A percentile compares a stretch with the other conserved stretches of the same genome.
These are phyloP conservation scores for Acholoe squamosa DNA, from an alignment of 2,888 invertebrate genomes.

Conservation along the genomic window DNA sequence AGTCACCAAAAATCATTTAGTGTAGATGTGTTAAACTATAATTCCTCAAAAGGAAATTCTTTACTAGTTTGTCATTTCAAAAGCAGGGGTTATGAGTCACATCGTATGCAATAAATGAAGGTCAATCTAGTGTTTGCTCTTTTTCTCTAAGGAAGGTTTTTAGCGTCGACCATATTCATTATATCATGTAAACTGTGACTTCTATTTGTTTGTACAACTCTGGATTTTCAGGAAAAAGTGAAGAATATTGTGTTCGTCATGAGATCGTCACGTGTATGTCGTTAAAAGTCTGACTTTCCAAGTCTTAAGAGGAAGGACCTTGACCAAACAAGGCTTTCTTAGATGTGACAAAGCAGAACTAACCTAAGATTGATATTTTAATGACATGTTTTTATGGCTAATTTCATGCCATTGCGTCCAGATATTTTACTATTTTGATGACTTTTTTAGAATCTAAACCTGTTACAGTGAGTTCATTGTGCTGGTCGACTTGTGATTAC, in stretches of 20 bases:
- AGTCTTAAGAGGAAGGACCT: neutral
- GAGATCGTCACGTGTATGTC: neutral
- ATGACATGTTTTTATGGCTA: neutral
- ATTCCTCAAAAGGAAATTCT: too few relatives aligned
- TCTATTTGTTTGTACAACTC: neutral
- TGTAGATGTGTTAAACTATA: too few relatives aligned
- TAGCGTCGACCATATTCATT: neutral
- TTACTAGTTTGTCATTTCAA: too few relatives aligned
- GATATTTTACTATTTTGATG: neutral
- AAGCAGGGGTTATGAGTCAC: too few relatives aligned
- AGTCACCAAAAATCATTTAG: too few relatives aligned
- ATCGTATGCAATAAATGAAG: too few relatives aligned
- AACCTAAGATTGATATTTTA: neutral
- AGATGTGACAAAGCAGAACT: neutral
- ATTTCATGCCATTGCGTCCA: slow-evolving; percentile 3
- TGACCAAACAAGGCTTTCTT: neutral
- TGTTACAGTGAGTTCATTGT: neutral
- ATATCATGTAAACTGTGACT: neutral
- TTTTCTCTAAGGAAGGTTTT: neutral
- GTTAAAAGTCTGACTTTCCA: slow-evolving; percentile 10
- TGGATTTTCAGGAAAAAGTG: neutral
- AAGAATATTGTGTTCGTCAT: neutral
- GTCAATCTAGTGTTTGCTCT: neutral
- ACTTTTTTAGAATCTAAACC: neutral
- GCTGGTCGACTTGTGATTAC: slow-evolving; percentile 2